These are phyloP conservation scores for Drosophila paramelanica DNA, from an alignment of 2,888 invertebrate species.

Conservation along the genomic window DNA sequence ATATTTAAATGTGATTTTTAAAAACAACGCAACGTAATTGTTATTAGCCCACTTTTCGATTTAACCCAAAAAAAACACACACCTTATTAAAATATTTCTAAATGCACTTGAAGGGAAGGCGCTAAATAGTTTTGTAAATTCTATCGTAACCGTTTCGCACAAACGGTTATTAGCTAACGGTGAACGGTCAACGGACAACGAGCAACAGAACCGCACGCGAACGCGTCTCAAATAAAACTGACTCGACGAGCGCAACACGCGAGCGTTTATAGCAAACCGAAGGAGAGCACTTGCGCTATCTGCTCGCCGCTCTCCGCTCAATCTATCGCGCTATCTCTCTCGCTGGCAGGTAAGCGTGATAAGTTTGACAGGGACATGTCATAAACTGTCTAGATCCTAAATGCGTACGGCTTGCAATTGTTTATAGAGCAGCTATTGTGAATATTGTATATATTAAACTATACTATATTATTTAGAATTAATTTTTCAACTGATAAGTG, in stretches of 20 bases:
- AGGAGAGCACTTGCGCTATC: not conserved
- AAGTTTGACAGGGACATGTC: not conserved
- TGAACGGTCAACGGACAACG: constrained; percentile 11
- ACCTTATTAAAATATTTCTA: constrained; percentile 42
- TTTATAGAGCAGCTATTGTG: constrained; percentile 8
- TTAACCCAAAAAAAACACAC: not conserved
- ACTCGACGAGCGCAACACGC: constrained; percentile 21
- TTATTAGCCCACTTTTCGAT: not conserved
- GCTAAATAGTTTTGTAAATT: constrained; percentile 13
- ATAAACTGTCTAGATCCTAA: constrained; percentile 25
- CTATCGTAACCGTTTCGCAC: constrained; percentile 47
- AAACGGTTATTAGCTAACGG: constrained; percentile 16
- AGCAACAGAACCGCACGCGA: constrained; percentile 49
- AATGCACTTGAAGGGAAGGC: constrained; percentile 34
- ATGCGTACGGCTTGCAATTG: not conserved
- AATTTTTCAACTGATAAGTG: constrained; percentile 25
- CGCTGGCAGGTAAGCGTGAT: constrained; percentile 12
- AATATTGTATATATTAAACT: not conserved
- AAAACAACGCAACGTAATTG: not conserved
- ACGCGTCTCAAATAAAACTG: constrained; percentile 46
- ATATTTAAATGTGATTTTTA: not conserved
- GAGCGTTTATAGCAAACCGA: constrained; percentile 45
- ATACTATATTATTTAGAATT: constrained; percentile 4
- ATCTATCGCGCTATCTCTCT: not conserved
- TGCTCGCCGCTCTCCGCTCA: not conserved